Evolutionary conservation across 2,113 vertebrate species (phyloP), one percentile per base, ranked within the genome.

Genomic region (Scartelaos histophorus): DNA sequence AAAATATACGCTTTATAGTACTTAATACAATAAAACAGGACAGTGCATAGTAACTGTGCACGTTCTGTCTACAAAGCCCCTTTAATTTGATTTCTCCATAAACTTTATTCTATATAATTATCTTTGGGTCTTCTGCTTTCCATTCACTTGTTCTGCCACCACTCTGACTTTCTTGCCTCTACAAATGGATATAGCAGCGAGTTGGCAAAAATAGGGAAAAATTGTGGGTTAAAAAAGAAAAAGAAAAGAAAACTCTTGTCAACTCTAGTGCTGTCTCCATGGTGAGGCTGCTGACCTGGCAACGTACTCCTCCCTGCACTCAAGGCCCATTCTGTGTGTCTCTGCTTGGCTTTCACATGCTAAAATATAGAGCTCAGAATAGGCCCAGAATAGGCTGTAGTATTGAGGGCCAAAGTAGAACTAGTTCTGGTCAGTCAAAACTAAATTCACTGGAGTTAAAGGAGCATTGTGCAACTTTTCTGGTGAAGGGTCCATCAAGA

Each of bases 201-300:
- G 67, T 70, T 82, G 81, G 78, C 70, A 75, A 66, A 24, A 67
- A 66, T 11, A 21, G 3, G 46, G 57, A 53, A 47, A 54, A 46
- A 25, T 46, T 70, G 60, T 34, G 54, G 53, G 57, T n/a, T 12
- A 21, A 45, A 19, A 66, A 82, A 70, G 60, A 45, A 13, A 38
- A 43, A 17, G 49, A 82, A 71, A 78, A 79, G 81, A 74, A 85
- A 85, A 87, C 82, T 83, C 83, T 74, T 83, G 74, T 79, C 68
- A 13, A 81, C 70, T 70, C 82, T 86, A 69, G 77, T 78, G 83
- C 82, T 83, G 91, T 91, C 89, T 87, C 89, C 88, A 89, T 91
- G 89, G 91, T 87, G 91, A 92, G 60, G 76, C 85, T 89, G 86
- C 88, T 90, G 88, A 88, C 86, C 88, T 90, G 85, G 88, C 85